Percentiles rank a stretch among this genome's conserved stretches.
phyloP scores from a whole-genome alignment of 2,113 vertebrate genomes.

The Cyanistes caeruleus region DNA sequence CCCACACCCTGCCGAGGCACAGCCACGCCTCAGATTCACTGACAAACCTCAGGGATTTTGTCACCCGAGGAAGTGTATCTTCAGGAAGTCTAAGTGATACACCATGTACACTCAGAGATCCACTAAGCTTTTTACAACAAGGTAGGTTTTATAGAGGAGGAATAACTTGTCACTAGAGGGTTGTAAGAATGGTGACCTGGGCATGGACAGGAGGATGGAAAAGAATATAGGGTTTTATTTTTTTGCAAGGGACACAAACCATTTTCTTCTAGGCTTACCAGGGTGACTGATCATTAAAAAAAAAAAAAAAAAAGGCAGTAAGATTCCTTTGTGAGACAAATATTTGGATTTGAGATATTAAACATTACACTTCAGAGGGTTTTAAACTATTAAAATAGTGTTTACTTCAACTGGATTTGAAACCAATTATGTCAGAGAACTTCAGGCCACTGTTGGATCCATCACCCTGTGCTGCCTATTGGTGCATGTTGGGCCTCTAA shows the following conservation, averaged over 20 bases:
- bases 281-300: not conserved
- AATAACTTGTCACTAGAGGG: not conserved
- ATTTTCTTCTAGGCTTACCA: not conserved
- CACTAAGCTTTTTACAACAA: not conserved
- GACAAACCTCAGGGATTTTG: fast-evolving
- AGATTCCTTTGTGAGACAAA: not conserved
- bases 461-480: not conserved
- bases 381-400: not conserved
- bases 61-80: not conserved
- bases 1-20: not conserved
- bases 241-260: not conserved
- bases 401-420: not conserved
- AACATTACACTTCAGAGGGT: not conserved
- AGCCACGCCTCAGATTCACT: not conserved
- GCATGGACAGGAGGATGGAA: not conserved
- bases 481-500: not conserved
- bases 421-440: not conserved
- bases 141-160: not conserved
- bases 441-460: not conserved
- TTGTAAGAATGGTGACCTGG: not conserved
- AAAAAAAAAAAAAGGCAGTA: not conserved
- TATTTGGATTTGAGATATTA: not conserved
- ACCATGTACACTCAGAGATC: not conserved
- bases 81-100: not conserved
- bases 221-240: not conserved